A percentile compares a stretch with the other conserved stretches of the same genome.
phyloP scores from a whole-genome alignment of 2,888 invertebrate species.

The Entomobrya multifasciata region DNA sequence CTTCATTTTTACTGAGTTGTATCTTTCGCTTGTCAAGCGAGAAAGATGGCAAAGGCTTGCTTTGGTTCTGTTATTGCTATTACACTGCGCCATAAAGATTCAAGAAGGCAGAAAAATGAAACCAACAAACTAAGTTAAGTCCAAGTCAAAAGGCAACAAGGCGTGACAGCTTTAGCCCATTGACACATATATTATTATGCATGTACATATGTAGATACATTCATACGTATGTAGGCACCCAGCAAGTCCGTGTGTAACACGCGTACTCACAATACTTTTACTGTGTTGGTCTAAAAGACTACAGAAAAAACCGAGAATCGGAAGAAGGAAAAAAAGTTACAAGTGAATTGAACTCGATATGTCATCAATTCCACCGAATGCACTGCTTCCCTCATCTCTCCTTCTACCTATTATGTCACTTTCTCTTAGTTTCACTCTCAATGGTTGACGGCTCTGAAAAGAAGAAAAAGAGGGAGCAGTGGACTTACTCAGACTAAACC shows the following conservation, averaged over 20 bases:
- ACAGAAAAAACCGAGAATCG: not conserved
- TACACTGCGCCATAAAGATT: not conserved
- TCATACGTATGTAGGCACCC: too few relatives aligned
- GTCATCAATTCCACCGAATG: slow-evolving; percentile 61
- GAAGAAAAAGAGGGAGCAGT: not conserved
- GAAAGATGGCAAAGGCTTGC: too few relatives aligned
- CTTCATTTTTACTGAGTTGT: not conserved
- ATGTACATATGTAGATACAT: too few relatives aligned
- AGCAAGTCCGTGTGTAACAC: too few relatives aligned
- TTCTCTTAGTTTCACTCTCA: not conserved
- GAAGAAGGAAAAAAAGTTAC: slow-evolving; percentile 27
- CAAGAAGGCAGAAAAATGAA: slow-evolving; percentile 20
- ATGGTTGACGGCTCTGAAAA: not conserved
- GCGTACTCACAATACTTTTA: too few relatives aligned
- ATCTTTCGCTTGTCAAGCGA: not conserved
- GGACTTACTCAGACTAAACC: too few relatives aligned
- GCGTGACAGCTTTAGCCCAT: slow-evolving; percentile 62
- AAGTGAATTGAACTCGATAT: slow-evolving; percentile 63
- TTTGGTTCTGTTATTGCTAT: too few relatives aligned
- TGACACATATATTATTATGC: slow-evolving; percentile 67
- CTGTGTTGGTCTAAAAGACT: too few relatives aligned
- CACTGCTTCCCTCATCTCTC: not conserved
- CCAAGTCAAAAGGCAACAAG: slow-evolving; percentile 58
- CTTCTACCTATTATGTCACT: slow-evolving; percentile 27
- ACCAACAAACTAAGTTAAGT: slow-evolving; percentile 42